Evolutionary conservation across 2,888 invertebrate species (phyloP).

Genomic region (Drosophila putrida): DNA sequence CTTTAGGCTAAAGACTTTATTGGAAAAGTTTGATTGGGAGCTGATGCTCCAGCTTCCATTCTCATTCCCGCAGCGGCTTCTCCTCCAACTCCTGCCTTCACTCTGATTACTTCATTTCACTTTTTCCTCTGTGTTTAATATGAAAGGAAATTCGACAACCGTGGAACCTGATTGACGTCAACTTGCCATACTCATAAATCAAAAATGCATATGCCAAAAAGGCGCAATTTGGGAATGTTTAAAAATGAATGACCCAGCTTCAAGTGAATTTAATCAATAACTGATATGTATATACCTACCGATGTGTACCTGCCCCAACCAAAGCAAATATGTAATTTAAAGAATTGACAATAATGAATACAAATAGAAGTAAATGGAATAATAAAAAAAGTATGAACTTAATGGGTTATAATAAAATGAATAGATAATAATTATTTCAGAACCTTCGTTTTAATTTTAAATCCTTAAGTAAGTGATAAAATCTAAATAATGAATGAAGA

Average conservation of each 20-base stretch:
- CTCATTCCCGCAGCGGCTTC: background rate
- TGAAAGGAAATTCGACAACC: constrained; percentile 10
- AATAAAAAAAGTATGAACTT: no score
- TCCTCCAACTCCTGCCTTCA: background rate
- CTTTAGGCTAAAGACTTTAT: constrained; percentile 81
- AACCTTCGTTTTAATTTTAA: no score
- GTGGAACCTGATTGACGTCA: constrained; percentile 64
- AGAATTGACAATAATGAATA: constrained; percentile 1
- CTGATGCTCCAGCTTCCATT: constrained; percentile 12
- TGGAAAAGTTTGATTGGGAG: constrained; percentile 78
- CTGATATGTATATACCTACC: constrained; percentile 23
- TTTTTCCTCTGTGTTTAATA: constrained; percentile 14
- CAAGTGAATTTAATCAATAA: constrained; percentile 62
- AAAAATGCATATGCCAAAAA: constrained; percentile 70
- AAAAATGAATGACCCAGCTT: constrained; percentile 64
- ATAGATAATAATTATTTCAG: no score
- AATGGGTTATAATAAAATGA: no score
- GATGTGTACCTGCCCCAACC: background rate
- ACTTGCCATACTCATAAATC: constrained; percentile 62
- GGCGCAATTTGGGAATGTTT: constrained; percentile 64
- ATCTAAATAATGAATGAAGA: background rate
- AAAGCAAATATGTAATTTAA: background rate
- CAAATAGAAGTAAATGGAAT: background rate
- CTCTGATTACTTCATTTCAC: constrained; percentile 57
- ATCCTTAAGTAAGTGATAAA: no score